Percentiles rank a stretch among this genome's conserved stretches.
phyloP scores from a whole-genome alignment of 2,113 vertebrate genomes.

The Ceratotherium simum region DNA sequence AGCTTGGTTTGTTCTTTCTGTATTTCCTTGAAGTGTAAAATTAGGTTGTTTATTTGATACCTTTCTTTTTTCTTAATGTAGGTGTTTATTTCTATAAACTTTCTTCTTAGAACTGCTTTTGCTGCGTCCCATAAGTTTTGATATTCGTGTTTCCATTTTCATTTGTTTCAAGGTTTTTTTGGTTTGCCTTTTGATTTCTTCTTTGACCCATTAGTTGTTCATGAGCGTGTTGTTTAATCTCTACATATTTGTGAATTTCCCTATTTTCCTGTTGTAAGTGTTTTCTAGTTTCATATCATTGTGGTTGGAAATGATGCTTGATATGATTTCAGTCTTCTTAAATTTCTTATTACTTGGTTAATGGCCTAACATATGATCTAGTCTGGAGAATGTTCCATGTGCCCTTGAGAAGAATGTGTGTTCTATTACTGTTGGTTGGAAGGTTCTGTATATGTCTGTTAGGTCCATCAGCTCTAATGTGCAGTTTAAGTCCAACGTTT shows the following conservation, averaged over 20 bases:
- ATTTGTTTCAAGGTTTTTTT: neutral
- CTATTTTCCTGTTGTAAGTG: neutral
- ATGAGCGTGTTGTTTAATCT: neutral
- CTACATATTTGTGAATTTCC: neutral
- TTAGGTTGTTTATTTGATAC: neutral
- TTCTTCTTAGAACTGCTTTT: neutral
- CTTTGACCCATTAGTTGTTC: neutral
- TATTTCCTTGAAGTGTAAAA: neutral
- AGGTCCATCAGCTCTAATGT: neutral
- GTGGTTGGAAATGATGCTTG: neutral
- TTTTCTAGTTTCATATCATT: neutral
- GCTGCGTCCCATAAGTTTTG: neutral
- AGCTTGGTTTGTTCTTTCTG: neutral
- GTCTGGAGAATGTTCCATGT: neutral
- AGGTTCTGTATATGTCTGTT: neutral
- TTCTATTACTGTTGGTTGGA: neutral
- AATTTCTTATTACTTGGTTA: neutral
- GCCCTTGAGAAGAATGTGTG: neutral
- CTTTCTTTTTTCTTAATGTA: neutral
- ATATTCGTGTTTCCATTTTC: neutral
- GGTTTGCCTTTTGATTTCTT: neutral
- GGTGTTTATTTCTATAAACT: neutral
- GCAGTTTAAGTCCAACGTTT: neutral
- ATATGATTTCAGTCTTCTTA: neutral
- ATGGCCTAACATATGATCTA: neutral